phyloP scores from a whole-genome alignment of 92 coral and sea anemone species.

The Desmophyllum pertusum region DNA sequence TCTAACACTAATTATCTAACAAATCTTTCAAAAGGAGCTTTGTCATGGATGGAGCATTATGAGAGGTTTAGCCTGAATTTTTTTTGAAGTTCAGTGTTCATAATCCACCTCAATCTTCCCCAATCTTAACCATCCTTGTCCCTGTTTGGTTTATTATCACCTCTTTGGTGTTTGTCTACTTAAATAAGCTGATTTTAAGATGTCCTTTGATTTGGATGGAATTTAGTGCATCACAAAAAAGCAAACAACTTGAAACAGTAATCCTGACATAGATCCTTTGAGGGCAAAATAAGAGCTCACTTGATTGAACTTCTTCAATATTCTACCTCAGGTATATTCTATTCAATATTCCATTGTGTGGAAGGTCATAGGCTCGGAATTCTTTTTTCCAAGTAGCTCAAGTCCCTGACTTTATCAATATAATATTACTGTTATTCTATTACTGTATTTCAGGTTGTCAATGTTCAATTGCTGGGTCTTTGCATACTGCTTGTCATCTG shows the following conservation, averaged over 20 bases:
- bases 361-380: no score
- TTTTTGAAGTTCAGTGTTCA: background rate
- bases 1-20: background rate
- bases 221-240: no score
- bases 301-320: no score
- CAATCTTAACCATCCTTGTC: background rate
- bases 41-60: background rate
- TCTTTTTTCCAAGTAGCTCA: no score
- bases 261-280: background rate
- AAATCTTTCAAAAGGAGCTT: background rate
- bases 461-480: slow-evolving; percentile 75
- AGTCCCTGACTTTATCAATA: no score
- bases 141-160: background rate
- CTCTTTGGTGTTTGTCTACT: background rate
- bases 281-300: no score
- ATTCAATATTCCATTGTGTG: no score
- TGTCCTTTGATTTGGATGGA: background rate
- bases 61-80: background rate
- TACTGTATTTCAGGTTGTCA: slow-evolving; percentile 67
- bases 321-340: no score
- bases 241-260: no score
- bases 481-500: slow-evolving; percentile 59
- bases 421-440: background rate
- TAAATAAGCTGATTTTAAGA: background rate
- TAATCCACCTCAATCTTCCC: background rate